Base-by-base conservation (phyloP, 2,888 invertebrate species). In the Leucoptera coffeella region DNA sequence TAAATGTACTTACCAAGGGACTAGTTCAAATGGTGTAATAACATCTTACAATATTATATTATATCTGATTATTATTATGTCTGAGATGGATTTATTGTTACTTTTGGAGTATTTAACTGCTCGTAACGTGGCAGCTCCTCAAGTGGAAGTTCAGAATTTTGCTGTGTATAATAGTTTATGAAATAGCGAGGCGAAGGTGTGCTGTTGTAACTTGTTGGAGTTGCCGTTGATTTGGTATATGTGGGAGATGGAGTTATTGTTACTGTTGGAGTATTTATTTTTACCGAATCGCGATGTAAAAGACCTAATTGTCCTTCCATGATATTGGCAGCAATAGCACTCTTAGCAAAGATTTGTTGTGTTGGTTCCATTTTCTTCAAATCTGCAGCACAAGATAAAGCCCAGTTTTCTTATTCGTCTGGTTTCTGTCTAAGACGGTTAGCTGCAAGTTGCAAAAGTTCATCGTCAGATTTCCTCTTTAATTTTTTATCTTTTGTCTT, bases 261-360 rank as follows among this genome's bases (percentile, higher is more conserved):
- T 22, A 31, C 14, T 27, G 27, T 22, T 22, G 29, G 26, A 29
- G 25, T 12, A 35, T 37, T 36, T 29, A 37, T 39, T 37, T 40
- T 36, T 21, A 41, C 37, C 21, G 59, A 61, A 39, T 59, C 46
- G 39, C 58, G 49, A 31, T 54, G 50, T 32, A 62, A 47, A 32
- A 48, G 54, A 14, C 62, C 60, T 22, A 65, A 42, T 38, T 59
- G 58, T 20, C 53, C 61, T 36, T 64, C 62, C 38, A 62, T 61
- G 19, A 65, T 35, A 31, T 62, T 54, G 32, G 59, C 58, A 36
- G 57, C 58, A 23, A 64, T 41, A 14, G 58, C 42, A 38, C 56
- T 65, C 30, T 62, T 62, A 9, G 64, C 60, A 31, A 56, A 53
- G 34, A 65, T 51, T 45, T 61, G 51, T 41, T 64, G 61, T 28